Base-by-base conservation (phyloP, 2,888 invertebrate genomes). In the Orthosia gracilis region DNA sequence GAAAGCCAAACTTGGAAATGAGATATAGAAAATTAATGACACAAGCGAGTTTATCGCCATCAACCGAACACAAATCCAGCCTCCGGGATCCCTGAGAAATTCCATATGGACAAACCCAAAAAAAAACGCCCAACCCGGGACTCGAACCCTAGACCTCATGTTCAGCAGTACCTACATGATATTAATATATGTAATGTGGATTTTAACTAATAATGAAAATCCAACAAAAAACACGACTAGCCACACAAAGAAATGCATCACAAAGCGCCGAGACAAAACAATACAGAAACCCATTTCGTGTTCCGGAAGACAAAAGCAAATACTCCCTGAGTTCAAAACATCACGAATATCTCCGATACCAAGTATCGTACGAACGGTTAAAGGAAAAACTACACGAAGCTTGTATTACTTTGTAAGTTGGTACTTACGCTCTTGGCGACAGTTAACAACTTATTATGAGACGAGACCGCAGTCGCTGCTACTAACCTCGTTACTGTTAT, bases 371-470 rank as follows among this genome's bases (percentile, higher is more conserved):
- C 31, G 69, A 75, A 84, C 74, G 77, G 77, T 80, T 86, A 74
- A 69, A 78, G 77, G 86, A 83, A 89, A 88, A 87, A 87, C 78
- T 87, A 81, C 86, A 86, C 80, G 80, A 80, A 69, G 81, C 81
- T 88, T 82, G 76, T 80, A 76, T 85, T 87, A 87, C 79, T 85
- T 87, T 76, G 79, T 83, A 83, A 88, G 83, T 87, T 78, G 62
- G 68, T 76, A 66, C 74, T 82, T 88, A 81, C 76, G 76, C 82
- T 73, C 69, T 65, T 62, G 81, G 76, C 82, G 82, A 80, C 85
- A 77, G 82, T 85, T 82, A 81, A 75, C 84, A 89, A 89, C 87
- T 90, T 88, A 84, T 88, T 90, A 88, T 84, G 84, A 85, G 83
- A 85, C 72, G 82, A 87, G 87, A 87, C 81, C 79, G 54, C 77